Base-by-base conservation (phyloP, 2,888 invertebrate species). In the Scaptomyza reducta region DNA sequence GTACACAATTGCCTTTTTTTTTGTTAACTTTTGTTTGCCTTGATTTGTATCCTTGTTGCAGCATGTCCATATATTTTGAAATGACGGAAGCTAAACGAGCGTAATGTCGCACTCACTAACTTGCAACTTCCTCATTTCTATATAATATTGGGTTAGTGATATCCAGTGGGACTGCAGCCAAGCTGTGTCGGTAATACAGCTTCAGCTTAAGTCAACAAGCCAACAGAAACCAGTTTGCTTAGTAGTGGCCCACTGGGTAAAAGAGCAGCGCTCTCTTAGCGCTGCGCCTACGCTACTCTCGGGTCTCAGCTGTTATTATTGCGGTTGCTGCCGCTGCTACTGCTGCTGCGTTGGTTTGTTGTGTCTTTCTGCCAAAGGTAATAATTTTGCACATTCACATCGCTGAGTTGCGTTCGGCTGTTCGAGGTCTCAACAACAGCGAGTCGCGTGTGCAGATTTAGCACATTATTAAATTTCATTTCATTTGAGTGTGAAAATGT, bases 41-140 rank as follows among this genome's bases (percentile, higher is more conserved):
- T 22, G 25, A 14, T 38, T 27, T 71, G 51, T 41, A 62, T 72
- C 67, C 72, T 72, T 62, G 59, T 56, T 76, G 55, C 38, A 63
- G 55, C 46, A 58, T 60, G 40, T 57, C 41, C 47, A 47, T 53
- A 38, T 74, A 47, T 45, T 31, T 42, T 33, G 16, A 56, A 66
- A 76, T 77, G 74, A 64, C 86, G 83, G 83, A 83, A 87, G 66
- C 49, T 27, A 16, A 57, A 25, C 27, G 29, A 50, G 40, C 49
- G 58, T 63, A 35, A 54, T 60, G 29, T 31, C 67, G 51, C 53
- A 25, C 51, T 51, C 42, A 27, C 45, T 35, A 41, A 11, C 29
- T 53, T 45, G 66, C 18, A 49, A 33, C 61, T 84, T 84, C 83
- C 88, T 84, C 80, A 79, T 86, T 86, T 83, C 85, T 50, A 77